Evolutionary conservation across 1,140 invertebrate species (phyloP).

Genomic region (Whitmania pigra): DNA sequence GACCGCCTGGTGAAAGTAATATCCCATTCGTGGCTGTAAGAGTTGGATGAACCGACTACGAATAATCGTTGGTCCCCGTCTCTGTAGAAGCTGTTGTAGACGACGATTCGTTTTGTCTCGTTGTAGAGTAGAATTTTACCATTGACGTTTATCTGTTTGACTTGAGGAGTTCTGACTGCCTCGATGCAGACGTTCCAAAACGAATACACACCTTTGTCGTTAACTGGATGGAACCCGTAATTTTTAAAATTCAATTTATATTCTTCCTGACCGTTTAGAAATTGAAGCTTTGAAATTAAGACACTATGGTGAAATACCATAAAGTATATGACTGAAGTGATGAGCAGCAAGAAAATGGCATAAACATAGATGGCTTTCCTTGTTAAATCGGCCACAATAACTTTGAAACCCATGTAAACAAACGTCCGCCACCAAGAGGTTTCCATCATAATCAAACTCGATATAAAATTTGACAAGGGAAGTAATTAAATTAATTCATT

Average conservation of each 20-base stretch:
- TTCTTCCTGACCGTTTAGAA: neutral
- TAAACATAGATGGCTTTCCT: too few relatives aligned
- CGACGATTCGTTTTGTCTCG: conserved; percentile 15
- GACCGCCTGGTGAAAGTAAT: neutral
- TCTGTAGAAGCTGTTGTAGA: conserved; percentile 17
- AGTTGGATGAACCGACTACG: neutral
- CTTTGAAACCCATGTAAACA: too few relatives aligned
- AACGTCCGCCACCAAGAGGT: too few relatives aligned
- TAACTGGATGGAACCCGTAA: conserved; percentile 15
- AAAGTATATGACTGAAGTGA: too few relatives aligned
- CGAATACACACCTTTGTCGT: conserved; percentile 18
- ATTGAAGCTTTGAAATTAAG: too few relatives aligned
- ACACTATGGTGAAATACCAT: too few relatives aligned
- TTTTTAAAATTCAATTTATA: conserved; percentile 10
- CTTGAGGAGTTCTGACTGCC: neutral
- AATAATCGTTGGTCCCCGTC: neutral
- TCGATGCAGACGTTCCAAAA: conserved; percentile 21
- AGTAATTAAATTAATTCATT: too few relatives aligned
- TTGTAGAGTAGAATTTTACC: neutral
- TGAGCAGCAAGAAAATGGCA: too few relatives aligned
- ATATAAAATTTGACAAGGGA: too few relatives aligned
- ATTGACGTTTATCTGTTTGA: neutral
- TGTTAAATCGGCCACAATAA: too few relatives aligned
- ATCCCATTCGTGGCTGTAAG: conserved; percentile 7
- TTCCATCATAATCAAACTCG: too few relatives aligned